Base-by-base conservation (phyloP, 2,888 invertebrate species). In the Parnassius orleans region DNA sequence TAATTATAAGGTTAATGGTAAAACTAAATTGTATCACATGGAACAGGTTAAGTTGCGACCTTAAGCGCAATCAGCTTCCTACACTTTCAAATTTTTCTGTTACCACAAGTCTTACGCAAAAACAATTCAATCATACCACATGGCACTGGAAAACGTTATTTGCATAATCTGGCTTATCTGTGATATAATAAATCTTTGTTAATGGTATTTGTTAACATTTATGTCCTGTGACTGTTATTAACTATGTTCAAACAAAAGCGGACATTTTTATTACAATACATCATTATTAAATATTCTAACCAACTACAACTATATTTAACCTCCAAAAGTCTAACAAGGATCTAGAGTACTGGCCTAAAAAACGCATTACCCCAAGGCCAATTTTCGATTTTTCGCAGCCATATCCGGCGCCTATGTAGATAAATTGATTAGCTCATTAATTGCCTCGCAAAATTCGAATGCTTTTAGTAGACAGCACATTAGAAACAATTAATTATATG, bases 31-130 rank as follows among this genome's bases (percentile, higher is more conserved):
- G 33, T 43, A 60, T 61, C 56, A 55, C 60, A 57, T 65, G 55
- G 61, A 74, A 75, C 80, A 69, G 73, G 79, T 81, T 76, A 69
- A 72, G 9, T 73, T 64, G 63, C 68, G 80, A 80, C 82, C 83
- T 83, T 82, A 77, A 69, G 68, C 71, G 67, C 72, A 72, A 72
- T 71, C 68, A 46, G 73, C 77, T 79, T 81, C 80, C 82, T 82
- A 79, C 73, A 78, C 81, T 85, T 86, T 85, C 81, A 81, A 83
- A 79, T 77, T 79, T 33, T 79, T 78, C 74, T 75, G 74, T 72
- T 67, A 75, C 73, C 69, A 56, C 71, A 65, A 64, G 65, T 68
- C 72, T 81, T 81, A 74, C 78, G 77, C 74, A 81, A 82, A 76
- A 64, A 69, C 69, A 70, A 72, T 67, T 70, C 70, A 74, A 69